Evolutionary conservation across 2,797 vertebrate genomes (phyloP), one percentile per base, ranked within the genome.

Genomic region (Chaetodon trifasciatus): DNA sequence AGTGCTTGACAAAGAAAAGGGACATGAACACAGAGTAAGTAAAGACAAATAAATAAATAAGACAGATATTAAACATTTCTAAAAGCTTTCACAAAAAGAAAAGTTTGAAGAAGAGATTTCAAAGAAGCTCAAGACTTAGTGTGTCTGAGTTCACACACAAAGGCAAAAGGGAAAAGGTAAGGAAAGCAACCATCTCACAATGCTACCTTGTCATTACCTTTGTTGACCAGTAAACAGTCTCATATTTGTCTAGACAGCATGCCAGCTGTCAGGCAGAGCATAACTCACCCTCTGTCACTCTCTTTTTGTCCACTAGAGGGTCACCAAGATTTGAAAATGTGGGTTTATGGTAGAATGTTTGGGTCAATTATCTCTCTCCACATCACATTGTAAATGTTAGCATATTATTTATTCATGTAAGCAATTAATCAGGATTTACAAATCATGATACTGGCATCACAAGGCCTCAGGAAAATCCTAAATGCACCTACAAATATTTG

Each of bases 291-390:
- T 61, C 6, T 40, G 65, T 65, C 65, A 12, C 28, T 57, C 12
- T 47, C 17, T 3, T 81, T 74, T 28, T 68, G 63, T 47, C 79
- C 86, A 90, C 86, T 65, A 90, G 88, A 88, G 85, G 88, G 71
- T 52, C 10, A n/a, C 46, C 44, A 58, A 53, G 56, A 10, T 32
- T 24, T 49, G 19, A 70, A 53, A 3, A 42, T 60, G 0, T 40
- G 0, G 19, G 11, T 60, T 64, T 1, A 39, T n/a, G 58, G 7
- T 0, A 32, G 47, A 11, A 55, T 37, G n/a, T 6, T 24, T 15
- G 24, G 44, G 3, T 66, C 8, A 50, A 40, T 32, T 28, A 42
- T 49, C 56, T 46, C 17, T 70, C 63, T 19, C 0, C 13, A 11
- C 0, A 0, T 42, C 9, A 65, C 19, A 50, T 49, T 5, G 8